These are phyloP conservation scores for Syrphus vitripennis DNA, from an alignment of 2,888 invertebrate genomes.

Conservation along the genomic window DNA sequence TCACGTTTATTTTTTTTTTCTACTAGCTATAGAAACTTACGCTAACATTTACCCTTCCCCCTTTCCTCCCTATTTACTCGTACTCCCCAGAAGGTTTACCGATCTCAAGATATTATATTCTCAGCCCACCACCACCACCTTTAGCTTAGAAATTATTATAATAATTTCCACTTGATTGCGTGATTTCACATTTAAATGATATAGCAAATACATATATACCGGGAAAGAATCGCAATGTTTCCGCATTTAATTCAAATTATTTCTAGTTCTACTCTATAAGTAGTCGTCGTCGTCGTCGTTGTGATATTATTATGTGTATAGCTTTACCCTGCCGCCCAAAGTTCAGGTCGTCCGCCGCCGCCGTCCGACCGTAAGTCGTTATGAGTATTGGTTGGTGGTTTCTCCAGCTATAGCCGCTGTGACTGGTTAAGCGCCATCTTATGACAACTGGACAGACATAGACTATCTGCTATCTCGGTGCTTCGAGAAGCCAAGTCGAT, in stretches of 20 bases:
- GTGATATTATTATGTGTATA: constrained; percentile 1
- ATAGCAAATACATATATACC: constrained; percentile 55
- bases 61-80: neutral
- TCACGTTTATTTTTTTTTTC: constrained; percentile 62
- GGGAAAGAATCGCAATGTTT: constrained; percentile 68
- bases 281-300: constrained; percentile 66
- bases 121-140: constrained; percentile 22
- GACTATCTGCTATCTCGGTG: constrained; percentile 56
- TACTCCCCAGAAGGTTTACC: neutral
- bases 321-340: constrained; percentile 44
- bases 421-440: constrained; percentile 61
- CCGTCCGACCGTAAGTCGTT: constrained; percentile 70
- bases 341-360: constrained; percentile 48
- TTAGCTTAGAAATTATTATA: constrained; percentile 61
- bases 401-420: constrained; percentile 22
- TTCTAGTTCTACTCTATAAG: constrained; percentile 40
- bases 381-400: constrained; percentile 22
- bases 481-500: constrained; percentile 33
- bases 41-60: neutral
- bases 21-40: neutral
- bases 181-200: constrained; percentile 68
- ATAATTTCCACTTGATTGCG: constrained; percentile 71
- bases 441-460: constrained; percentile 60
- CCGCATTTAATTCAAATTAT: constrained; percentile 66
- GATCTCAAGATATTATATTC: constrained; percentile 8